phyloP scores from a whole-genome alignment of 1,140 invertebrate species.

The Eueides isabella region DNA sequence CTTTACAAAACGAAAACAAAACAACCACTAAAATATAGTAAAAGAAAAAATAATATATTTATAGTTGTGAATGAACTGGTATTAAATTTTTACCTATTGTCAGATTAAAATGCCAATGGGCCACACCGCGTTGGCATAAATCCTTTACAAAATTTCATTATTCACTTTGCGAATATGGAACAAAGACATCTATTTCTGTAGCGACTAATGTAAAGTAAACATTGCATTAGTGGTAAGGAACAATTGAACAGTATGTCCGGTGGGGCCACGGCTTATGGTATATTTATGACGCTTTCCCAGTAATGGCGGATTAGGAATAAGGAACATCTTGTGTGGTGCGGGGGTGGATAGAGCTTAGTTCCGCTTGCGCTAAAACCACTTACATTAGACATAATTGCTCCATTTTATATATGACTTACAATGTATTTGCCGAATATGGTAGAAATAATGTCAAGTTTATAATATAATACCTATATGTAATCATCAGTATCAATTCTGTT shows the following conservation, averaged over 20 bases:
- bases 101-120: constrained; percentile 54
- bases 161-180: constrained; percentile 56
- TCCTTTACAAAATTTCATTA: constrained; percentile 55
- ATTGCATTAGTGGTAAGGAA: constrained; percentile 62
- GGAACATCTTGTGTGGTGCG: constrained; percentile 61
- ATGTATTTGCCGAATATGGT: not conserved
- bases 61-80: not conserved
- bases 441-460: not conserved
- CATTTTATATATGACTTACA: not conserved
- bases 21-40: not conserved
- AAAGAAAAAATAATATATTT: not conserved
- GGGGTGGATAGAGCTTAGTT: constrained; percentile 52
- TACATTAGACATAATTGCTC: not conserved
- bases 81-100: constrained; percentile 36
- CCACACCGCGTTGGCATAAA: constrained; percentile 49
- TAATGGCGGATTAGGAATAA: constrained; percentile 58
- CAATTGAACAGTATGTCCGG: constrained; percentile 65
- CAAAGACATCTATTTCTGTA: constrained; percentile 66
- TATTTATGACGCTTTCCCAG: constrained; percentile 67
- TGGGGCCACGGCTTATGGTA: constrained; percentile 45
- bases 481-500: not conserved
- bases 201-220: constrained; percentile 71
- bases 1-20: not conserved
- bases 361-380: constrained; percentile 51
- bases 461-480: not conserved